phyloP scores from a whole-genome alignment of 1,140 invertebrate species.

The Augochlora pura region DNA sequence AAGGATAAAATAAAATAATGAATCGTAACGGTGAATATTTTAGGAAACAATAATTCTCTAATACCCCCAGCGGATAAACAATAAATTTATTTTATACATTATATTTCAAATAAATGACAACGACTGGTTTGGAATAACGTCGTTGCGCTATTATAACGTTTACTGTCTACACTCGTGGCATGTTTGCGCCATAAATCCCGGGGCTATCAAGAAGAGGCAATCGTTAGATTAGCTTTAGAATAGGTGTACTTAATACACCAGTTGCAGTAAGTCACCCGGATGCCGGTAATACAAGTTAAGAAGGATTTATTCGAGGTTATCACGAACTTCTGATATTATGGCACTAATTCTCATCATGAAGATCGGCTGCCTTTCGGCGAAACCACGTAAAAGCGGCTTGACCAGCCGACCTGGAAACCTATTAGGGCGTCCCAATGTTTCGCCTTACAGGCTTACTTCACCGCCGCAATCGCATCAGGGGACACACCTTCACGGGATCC shows the following conservation, averaged over 20 bases:
- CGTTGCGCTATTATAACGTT: too few relatives aligned
- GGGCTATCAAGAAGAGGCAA: background rate
- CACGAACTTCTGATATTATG: constrained; percentile 37
- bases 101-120: too few relatives aligned
- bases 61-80: too few relatives aligned
- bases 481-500: constrained; percentile 40
- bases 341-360: constrained; percentile 34
- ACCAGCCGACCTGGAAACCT: constrained; percentile 58
- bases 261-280: background rate
- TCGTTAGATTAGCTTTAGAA: background rate
- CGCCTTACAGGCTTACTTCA: constrained; percentile 66
- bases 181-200: background rate
- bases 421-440: constrained; percentile 62
- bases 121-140: too few relatives aligned
- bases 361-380: constrained; percentile 28
- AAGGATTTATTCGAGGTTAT: constrained; percentile 40
- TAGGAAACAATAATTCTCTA: too few relatives aligned
- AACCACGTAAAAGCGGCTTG: constrained; percentile 52
- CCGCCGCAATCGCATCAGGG: constrained; percentile 64
- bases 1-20: too few relatives aligned
- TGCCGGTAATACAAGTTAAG: constrained; percentile 27
- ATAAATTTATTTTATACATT: too few relatives aligned
- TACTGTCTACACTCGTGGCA: too few relatives aligned
- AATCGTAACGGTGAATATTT: too few relatives aligned
- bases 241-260: background rate